Conservation (phyloP, 2,113 vertebrate genomes). For the Corydoras sp. region DNA sequence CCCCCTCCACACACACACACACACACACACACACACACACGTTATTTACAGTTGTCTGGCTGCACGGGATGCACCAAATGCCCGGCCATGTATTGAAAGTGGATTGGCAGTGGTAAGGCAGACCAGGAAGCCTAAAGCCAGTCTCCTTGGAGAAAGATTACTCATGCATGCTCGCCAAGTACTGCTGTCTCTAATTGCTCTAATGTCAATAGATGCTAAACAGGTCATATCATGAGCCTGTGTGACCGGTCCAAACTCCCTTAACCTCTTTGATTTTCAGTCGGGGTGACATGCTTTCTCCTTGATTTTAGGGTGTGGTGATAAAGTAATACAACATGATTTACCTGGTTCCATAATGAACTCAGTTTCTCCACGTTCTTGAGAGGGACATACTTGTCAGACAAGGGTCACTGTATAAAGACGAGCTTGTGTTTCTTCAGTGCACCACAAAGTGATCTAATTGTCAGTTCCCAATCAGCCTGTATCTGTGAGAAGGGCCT, state of each 20-base stretch:
- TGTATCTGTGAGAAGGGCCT: slow-evolving; percentile 52
- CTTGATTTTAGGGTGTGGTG: no score
- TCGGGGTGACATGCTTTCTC: no score
- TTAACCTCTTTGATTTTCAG: slow-evolving; percentile 28
- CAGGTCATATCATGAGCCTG: slow-evolving; percentile 58
- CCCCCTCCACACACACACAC: not conserved
- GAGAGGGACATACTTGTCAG: slow-evolving; percentile 44
- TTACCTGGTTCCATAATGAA: slow-evolving; percentile 39
- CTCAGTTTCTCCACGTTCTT: slow-evolving; percentile 46
- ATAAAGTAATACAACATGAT: no score
- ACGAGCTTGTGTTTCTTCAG: slow-evolving; percentile 69
- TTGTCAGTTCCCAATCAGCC: slow-evolving; percentile 67
- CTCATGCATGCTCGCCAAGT: slow-evolving; percentile 64
- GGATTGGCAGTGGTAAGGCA: slow-evolving; percentile 59
- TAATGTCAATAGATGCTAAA: slow-evolving; percentile 61
- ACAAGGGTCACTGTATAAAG: slow-evolving; percentile 59
- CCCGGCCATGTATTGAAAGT: slow-evolving; percentile 64
- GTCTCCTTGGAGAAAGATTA: slow-evolving; percentile 58
- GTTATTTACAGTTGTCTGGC: slow-evolving; percentile 71
- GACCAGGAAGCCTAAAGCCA: slow-evolving; percentile 57
- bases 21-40: not conserved
- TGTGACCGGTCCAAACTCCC: slow-evolving; percentile 57
- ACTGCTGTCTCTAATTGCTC: slow-evolving; percentile 68
- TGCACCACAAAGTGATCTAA: slow-evolving; percentile 64
- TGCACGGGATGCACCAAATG: slow-evolving; percentile 67